Percentiles rank a stretch among this genome's conserved stretches.
phyloP scores from a whole-genome alignment of 1,140 invertebrate species.

The Ostrea denselamellosa region DNA sequence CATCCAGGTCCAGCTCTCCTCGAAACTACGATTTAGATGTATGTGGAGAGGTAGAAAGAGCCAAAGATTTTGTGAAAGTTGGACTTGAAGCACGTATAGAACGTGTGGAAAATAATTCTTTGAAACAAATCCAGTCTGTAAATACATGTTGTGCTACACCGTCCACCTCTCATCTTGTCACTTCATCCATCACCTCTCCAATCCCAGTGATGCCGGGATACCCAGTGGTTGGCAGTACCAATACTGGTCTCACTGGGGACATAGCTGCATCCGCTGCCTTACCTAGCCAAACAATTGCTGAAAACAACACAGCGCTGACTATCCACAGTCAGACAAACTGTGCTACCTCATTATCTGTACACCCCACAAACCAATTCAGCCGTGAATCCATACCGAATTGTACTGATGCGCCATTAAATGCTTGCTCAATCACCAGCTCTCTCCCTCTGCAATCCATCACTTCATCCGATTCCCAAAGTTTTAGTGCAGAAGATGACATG shows the following conservation, averaged over 20 bases:
- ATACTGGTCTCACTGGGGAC: slow-evolving; percentile 37
- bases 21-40: slow-evolving; percentile 61
- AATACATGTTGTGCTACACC: slow-evolving; percentile 38
- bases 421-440: slow-evolving; percentile 38
- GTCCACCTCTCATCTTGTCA: slow-evolving; percentile 43
- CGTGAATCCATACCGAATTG: slow-evolving; percentile 12
- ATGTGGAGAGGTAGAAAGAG: slow-evolving; percentile 67
- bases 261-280: neutral
- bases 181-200: neutral
- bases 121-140: slow-evolving; percentile 51
- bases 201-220: slow-evolving; percentile 4
- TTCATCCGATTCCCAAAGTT: slow-evolving; percentile 11
- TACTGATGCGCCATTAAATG: neutral
- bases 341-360: neutral
- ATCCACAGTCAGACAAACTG: slow-evolving; percentile 16
- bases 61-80: slow-evolving; percentile 63
- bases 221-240: slow-evolving; percentile 39
- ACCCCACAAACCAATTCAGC: neutral
- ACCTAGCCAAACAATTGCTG: slow-evolving; percentile 33
- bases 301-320: neutral
- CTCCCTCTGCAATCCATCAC: neutral
- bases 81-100: slow-evolving; percentile 67
- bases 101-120: slow-evolving; percentile 67
- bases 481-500: neutral
- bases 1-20: slow-evolving; percentile 53